Evolutionary conservation across 2,797 vertebrate species (phyloP).

Genomic region (Dallia pectoralis): DNA sequence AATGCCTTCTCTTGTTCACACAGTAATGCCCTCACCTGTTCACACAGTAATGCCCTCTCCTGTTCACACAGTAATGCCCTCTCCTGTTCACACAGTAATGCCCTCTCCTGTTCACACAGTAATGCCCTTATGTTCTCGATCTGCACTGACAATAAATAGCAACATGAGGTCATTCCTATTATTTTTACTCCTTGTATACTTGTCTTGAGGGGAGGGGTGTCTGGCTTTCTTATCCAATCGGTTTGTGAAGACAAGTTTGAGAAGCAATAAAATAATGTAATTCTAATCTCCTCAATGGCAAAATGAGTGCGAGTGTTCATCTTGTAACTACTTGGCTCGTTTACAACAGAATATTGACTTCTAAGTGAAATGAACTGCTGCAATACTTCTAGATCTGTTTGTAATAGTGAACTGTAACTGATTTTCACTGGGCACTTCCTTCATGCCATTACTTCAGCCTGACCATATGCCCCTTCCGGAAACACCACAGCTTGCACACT

Average conservation of each 20-base stretch:
- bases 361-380: background rate
- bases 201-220: no score
- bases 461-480: background rate
- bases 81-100: background rate
- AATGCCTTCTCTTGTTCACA: background rate
- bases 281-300: background rate
- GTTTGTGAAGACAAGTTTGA: no score
- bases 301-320: background rate
- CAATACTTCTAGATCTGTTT: background rate
- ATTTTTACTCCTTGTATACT: no score
- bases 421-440: background rate
- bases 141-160: background rate
- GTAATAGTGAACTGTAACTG: background rate
- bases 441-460: background rate
- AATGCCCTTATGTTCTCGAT: background rate
- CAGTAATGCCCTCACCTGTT: background rate
- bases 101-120: no score
- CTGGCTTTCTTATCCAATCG: no score
- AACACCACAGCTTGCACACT: background rate
- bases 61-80: background rate
- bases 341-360: background rate
- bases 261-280: no score
- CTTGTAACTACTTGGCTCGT: background rate
- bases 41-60: background rate
- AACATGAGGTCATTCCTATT: no score